Evolutionary conservation across 2,113 vertebrate species (phyloP).

Genomic region (Plestiodon gilberti): DNA sequence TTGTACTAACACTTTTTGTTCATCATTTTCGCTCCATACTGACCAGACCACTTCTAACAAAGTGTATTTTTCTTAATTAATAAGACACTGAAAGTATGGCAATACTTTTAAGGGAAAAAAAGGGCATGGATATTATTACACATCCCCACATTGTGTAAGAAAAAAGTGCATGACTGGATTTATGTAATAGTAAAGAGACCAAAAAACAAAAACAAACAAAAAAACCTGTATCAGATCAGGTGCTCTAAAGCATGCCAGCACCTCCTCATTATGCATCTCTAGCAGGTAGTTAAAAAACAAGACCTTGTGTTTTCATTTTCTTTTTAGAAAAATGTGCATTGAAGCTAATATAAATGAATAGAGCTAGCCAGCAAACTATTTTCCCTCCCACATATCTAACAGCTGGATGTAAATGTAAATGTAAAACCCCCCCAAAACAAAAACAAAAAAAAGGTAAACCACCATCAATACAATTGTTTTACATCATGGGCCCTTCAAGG

Average conservation of each 20-base stretch:
- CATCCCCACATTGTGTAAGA: constrained; percentile 92
- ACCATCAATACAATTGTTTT: constrained; percentile 97
- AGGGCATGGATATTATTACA: constrained; percentile 91
- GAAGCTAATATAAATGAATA: constrained; percentile 93
- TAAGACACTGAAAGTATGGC: constrained; percentile 82
- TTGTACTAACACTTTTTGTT: constrained; percentile 80
- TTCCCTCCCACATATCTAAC: constrained; percentile 83
- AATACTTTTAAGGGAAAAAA: constrained; percentile 79
- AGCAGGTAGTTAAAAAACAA: constrained; percentile 97
- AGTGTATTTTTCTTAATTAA: constrained; percentile 72
- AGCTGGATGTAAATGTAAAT: constrained; percentile 92
- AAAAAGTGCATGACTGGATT: constrained; percentile 97
- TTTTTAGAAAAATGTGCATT: constrained; percentile 80
- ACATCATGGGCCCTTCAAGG: constrained; percentile 94
- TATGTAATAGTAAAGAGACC: constrained; percentile 86
- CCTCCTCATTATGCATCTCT: constrained; percentile 85
- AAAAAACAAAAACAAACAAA: constrained; percentile 58
- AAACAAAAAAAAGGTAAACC: constrained; percentile 81
- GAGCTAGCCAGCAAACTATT: constrained; percentile 93
- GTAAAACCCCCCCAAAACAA: constrained; percentile 77
- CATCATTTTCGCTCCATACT: constrained; percentile 80
- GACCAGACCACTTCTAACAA: constrained; percentile 81
- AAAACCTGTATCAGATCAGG: constrained; percentile 83
- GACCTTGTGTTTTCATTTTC: constrained; percentile 80
- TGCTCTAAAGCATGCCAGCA: constrained; percentile 95